A percentile compares a stretch with the other conserved stretches of the same genome.
Evolutionary conservation across 2,888 invertebrate genomes (phyloP).

Genomic region (Drosophila colorata): DNA sequence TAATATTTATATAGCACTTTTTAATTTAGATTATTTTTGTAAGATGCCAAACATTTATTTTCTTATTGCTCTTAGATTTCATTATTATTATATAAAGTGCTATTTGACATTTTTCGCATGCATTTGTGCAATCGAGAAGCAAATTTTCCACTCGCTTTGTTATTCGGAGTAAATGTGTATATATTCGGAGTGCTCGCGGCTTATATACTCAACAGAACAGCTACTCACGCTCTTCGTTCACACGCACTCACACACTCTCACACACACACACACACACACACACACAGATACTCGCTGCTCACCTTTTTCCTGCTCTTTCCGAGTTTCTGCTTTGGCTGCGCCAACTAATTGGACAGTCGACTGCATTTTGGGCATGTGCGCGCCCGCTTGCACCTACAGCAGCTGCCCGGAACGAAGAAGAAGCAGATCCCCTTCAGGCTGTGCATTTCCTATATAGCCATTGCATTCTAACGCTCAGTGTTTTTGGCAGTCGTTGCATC

Average conservation of each 20-base stretch:
- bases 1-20: neutral
- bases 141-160: slow-evolving; percentile 31
- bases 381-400: slow-evolving; percentile 53
- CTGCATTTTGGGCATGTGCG: slow-evolving; percentile 54
- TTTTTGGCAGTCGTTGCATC: slow-evolving; percentile 32
- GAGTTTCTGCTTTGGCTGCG: slow-evolving; percentile 40
- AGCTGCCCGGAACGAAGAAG: slow-evolving; percentile 18
- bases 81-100: neutral
- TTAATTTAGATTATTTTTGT: neutral
- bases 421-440: slow-evolving; percentile 27
- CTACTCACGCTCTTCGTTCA: slow-evolving; percentile 28
- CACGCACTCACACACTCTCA: slow-evolving; percentile 23
- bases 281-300: slow-evolving; percentile 22
- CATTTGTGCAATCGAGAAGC: neutral
- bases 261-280: slow-evolving; percentile 4
- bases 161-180: slow-evolving; percentile 57
- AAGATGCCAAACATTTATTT: neutral
- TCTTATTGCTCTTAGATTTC: too few relatives aligned
- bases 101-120: slow-evolving; percentile 1
- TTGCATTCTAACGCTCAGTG: slow-evolving; percentile 42
- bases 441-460: slow-evolving; percentile 37
- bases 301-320: slow-evolving; percentile 37
- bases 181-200: slow-evolving; percentile 55
- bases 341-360: slow-evolving; percentile 67
- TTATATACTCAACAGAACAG: slow-evolving; percentile 42